Conservation (phyloP, 2,888 invertebrate genomes). For the Lypha dubia region DNA sequence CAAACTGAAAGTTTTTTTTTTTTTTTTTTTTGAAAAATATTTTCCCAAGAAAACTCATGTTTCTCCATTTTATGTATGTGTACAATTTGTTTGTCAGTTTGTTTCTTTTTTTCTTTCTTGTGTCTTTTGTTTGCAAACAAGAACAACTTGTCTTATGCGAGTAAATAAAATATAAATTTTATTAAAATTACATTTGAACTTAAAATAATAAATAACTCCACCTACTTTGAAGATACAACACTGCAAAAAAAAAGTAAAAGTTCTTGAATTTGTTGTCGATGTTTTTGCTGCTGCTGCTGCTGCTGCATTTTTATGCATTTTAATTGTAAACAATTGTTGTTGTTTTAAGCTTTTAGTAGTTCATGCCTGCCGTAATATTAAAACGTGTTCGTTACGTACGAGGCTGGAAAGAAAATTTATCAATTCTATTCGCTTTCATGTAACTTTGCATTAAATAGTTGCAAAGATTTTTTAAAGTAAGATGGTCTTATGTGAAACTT, state of each 20-base stretch:
- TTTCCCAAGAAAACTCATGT: not conserved
- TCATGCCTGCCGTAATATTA: not conserved
- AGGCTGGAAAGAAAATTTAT: not conserved
- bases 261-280: conserved; percentile 22
- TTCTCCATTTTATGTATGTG: not conserved
- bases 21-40: not conserved
- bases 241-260: conserved; percentile 51
- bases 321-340: conserved; percentile 5
- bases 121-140: too few relatives aligned
- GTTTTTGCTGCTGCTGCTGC: conserved; percentile 18
- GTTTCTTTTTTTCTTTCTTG: not conserved
- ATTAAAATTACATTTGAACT: conserved; percentile 49
- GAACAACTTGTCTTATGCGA: conserved; percentile 18
- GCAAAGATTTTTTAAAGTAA: too few relatives aligned
- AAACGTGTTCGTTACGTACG: conserved; percentile 10
- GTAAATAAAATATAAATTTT: conserved; percentile 46
- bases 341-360: conserved; percentile 24
- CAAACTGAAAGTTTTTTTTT: not conserved
- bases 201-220: conserved; percentile 60
- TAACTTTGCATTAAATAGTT: not conserved
- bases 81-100: not conserved
- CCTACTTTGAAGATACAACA: conserved; percentile 26
- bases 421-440: not conserved
- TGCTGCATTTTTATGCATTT: conserved; percentile 30
- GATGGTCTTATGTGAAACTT: too few relatives aligned